Evolutionary conservation across 2,113 vertebrate species (phyloP).

Genomic region (Lampris incognitus): DNA sequence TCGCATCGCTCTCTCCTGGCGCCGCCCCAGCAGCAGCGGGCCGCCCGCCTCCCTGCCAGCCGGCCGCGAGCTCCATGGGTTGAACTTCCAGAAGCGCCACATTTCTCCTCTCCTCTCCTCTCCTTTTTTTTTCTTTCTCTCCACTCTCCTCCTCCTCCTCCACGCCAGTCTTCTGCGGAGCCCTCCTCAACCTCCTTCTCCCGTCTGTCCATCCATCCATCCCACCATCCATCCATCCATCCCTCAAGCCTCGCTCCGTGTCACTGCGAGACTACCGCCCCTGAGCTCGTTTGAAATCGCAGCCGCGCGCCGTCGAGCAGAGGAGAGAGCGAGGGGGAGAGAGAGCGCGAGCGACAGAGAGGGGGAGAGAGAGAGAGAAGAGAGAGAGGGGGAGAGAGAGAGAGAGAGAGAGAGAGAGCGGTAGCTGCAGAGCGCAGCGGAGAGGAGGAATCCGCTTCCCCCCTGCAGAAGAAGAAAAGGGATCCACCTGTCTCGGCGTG

Average conservation of each 20-base stretch:
- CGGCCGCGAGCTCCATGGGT: conserved; percentile 80
- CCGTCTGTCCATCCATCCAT: not conserved
- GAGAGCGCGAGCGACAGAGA: conserved; percentile 11
- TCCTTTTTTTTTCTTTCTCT: conserved; percentile 37
- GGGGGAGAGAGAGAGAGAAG: conserved; percentile 29
- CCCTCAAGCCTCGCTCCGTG: conserved; percentile 20
- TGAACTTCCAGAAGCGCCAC: conserved; percentile 76
- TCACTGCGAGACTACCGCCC: conserved; percentile 66
- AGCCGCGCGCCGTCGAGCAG: conserved; percentile 67
- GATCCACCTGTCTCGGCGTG: conserved; percentile 71
- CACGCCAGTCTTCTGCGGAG: not conserved
- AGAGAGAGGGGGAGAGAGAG: conserved; percentile 15
- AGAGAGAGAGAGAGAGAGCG: conserved; percentile 3
- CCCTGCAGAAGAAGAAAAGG: conserved; percentile 29
- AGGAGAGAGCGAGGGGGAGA: conserved; percentile 64
- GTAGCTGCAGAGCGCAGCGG: conserved; percentile 40
- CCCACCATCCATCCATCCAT: conserved; percentile 9
- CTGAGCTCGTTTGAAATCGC: conserved; percentile 80
- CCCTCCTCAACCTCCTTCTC: not conserved
- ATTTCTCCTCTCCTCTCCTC: conserved; percentile 43
- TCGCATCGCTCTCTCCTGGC: conserved; percentile 43
- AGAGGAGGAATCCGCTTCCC: conserved; percentile 49
- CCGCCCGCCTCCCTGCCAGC: conserved; percentile 60
- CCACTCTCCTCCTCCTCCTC: conserved; percentile 28
- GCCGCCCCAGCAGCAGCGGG: conserved; percentile 52